These are phyloP conservation scores for Apantesis nais DNA, from an alignment of 2,888 invertebrate genomes.

Conservation along the genomic window DNA sequence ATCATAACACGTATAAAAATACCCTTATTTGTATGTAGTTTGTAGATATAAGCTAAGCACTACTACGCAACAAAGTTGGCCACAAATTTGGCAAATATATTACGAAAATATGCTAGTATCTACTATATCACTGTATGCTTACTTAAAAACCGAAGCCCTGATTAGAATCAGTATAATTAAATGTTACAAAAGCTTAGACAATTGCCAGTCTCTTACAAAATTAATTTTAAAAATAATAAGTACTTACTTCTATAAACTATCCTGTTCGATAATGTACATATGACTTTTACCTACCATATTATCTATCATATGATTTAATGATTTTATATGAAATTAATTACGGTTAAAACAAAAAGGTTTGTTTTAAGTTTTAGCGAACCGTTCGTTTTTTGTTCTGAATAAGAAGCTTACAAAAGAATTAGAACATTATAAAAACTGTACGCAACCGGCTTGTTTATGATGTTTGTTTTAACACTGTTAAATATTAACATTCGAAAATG, in stretches of 20 bases:
- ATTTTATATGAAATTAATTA: neutral
- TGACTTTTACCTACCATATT: neutral
- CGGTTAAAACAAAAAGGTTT: neutral
- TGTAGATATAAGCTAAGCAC: constrained; percentile 24
- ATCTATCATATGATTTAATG: neutral
- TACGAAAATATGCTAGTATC: constrained; percentile 40
- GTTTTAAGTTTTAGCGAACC: too few relatives aligned
- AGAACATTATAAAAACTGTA: too few relatives aligned
- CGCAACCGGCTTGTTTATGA: too few relatives aligned
- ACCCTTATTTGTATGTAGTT: neutral
- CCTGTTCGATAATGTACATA: neutral
- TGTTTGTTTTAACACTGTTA: too few relatives aligned
- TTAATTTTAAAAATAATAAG: constrained; percentile 1
- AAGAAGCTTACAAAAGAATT: too few relatives aligned
- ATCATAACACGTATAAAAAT: constrained; percentile 2
- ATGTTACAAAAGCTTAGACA: constrained; percentile 8
- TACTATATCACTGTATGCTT: constrained; percentile 29
- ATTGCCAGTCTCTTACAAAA: constrained; percentile 17
- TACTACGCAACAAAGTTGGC: constrained; percentile 29
- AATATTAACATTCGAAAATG: too few relatives aligned
- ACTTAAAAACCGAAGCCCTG: constrained; percentile 19
- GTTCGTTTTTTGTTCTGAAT: too few relatives aligned
- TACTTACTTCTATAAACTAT: neutral
- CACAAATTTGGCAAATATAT: constrained; percentile 40
- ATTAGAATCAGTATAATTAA: constrained; percentile 8